Evolutionary conservation across 2,888 invertebrate species (phyloP).

Genomic region (Pristionchus japonicus): DNA sequence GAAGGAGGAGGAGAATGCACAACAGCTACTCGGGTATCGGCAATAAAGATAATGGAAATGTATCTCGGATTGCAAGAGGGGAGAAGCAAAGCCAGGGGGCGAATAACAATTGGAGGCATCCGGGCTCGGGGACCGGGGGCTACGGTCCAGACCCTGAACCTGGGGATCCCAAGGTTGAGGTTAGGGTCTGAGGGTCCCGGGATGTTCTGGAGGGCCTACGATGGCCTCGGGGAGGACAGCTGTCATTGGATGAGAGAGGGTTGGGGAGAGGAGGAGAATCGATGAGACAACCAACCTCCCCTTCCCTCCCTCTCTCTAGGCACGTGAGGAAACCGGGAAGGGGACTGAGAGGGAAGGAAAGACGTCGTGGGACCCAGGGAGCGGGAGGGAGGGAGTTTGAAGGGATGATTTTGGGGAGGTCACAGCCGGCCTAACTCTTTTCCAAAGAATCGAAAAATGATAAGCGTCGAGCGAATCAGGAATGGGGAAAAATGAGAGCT

Average conservation of each 20-base stretch:
- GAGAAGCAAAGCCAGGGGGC: neutral
- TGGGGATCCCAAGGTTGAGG: neutral
- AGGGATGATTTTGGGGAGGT: too few relatives aligned
- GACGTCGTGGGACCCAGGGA: neutral
- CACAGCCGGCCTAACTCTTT: too few relatives aligned
- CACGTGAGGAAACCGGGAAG: constrained; percentile 18
- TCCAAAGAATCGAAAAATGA: too few relatives aligned
- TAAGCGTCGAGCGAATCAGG: too few relatives aligned
- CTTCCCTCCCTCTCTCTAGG: too few relatives aligned
- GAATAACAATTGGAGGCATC: neutral
- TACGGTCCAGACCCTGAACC: neutral
- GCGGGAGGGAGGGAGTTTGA: neutral
- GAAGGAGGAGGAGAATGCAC: neutral
- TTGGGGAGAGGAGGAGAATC: neutral
- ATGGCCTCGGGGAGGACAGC: neutral
- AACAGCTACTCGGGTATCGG: neutral
- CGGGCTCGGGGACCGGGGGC: neutral
- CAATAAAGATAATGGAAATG: neutral
- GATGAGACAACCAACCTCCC: too few relatives aligned
- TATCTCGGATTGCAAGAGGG: neutral
- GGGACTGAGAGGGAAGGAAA: neutral
- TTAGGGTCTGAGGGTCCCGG: neutral
- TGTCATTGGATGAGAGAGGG: neutral
- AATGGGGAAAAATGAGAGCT: too few relatives aligned
- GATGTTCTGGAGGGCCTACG: neutral